Conservation (phyloP, 1,140 invertebrate species). For the Diabrotica virgifera region DNA sequence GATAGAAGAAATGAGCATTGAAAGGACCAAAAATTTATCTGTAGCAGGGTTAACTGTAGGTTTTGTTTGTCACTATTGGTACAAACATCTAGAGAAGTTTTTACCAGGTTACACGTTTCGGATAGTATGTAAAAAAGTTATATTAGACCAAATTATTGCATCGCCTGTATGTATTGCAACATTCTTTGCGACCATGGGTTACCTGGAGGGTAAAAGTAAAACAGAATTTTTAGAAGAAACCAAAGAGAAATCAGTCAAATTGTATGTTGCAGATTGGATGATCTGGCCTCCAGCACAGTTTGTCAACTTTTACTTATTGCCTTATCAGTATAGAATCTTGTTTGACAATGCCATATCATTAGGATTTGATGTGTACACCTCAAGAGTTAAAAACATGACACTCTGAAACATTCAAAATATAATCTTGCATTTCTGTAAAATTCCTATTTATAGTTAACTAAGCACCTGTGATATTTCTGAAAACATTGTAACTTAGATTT, state of each 20-base stretch:
- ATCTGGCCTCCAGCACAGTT: slow-evolving; percentile 82
- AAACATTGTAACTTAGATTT: too few relatives aligned
- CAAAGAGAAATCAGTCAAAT: slow-evolving; percentile 70
- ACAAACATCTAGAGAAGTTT: slow-evolving; percentile 66
- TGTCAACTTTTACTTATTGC: slow-evolving; percentile 86
- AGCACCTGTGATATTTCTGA: too few relatives aligned
- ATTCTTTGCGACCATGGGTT: slow-evolving; percentile 76
- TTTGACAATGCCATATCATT: slow-evolving; percentile 90
- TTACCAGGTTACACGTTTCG: slow-evolving; percentile 66
- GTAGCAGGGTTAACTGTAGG: slow-evolving; percentile 76
- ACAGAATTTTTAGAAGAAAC: slow-evolving; percentile 69
- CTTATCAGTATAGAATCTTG: slow-evolving; percentile 78
- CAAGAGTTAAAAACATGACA: slow-evolving; percentile 72
- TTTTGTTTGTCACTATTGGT: slow-evolving; percentile 84
- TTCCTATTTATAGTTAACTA: too few relatives aligned
- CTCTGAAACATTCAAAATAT: too few relatives aligned
- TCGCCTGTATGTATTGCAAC: slow-evolving; percentile 79
- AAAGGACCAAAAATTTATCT: slow-evolving; percentile 75
- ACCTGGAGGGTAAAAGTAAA: slow-evolving; percentile 65
- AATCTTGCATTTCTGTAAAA: too few relatives aligned
- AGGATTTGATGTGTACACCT: slow-evolving; percentile 90
- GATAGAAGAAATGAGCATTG: slow-evolving; percentile 61
- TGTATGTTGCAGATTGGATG: slow-evolving; percentile 81
- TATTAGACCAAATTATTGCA: slow-evolving; percentile 84
- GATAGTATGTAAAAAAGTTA: slow-evolving; percentile 78